phyloP scores from a whole-genome alignment of 1,140 invertebrate genomes.

The Heliconius hermathena region DNA sequence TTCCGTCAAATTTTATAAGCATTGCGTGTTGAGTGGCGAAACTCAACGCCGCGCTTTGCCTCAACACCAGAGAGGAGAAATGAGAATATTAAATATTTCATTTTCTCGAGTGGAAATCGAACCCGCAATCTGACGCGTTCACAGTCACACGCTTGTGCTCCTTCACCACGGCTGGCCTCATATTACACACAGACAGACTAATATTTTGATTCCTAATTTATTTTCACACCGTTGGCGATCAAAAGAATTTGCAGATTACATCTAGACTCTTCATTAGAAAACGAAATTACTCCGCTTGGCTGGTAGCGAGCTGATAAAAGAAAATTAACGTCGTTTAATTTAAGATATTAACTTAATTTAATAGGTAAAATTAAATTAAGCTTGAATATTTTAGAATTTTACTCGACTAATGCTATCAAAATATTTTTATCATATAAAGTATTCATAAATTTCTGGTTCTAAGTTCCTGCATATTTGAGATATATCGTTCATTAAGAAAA shows the following conservation, averaged over 20 bases:
- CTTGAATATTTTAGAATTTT: not conserved
- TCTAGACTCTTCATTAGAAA: conserved; percentile 19
- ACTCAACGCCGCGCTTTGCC: not conserved
- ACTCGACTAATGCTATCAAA: not conserved
- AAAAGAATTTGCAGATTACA: conserved; percentile 3
- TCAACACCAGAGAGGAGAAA: too few species aligned
- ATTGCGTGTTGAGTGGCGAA: not conserved
- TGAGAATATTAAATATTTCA: too few species aligned
- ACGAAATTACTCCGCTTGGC: conserved; percentile 12
- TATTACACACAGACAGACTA: not conserved
- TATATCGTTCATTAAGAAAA: not conserved
- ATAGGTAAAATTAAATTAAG: not conserved
- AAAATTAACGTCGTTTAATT: conserved; percentile 4
- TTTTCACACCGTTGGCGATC: not conserved
- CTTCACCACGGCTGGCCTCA: too few species aligned
- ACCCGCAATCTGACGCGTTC: too few species aligned
- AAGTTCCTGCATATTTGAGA: not conserved
- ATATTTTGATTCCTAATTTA: conserved; percentile 6
- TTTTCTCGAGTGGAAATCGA: too few species aligned
- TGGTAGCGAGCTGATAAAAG: conserved; percentile 14
- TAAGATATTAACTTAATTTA: conserved; percentile 10
- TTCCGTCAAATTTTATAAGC: too few species aligned
- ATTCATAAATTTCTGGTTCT: not conserved
- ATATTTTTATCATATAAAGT: not conserved
- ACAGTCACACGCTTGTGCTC: too few species aligned